phyloP scores from a whole-genome alignment of 2,888 invertebrate genomes.

The Chymomyza fuscimana region DNA sequence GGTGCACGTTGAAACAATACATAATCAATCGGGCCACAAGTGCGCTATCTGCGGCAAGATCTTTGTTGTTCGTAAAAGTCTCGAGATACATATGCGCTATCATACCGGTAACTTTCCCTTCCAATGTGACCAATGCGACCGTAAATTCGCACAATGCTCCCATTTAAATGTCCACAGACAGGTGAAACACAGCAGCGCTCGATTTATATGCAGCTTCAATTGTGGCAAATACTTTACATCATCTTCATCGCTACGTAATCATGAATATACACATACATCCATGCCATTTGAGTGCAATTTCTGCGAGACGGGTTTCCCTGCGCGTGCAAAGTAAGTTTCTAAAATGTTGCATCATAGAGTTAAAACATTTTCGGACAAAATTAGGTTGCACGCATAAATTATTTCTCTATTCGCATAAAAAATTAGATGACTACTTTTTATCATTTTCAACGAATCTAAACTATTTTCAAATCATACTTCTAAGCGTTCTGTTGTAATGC shows the following conservation, averaged over 20 bases:
- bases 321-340: constrained; percentile 61
- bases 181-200: constrained; percentile 60
- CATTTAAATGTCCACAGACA: constrained; percentile 64
- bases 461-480: too few relatives aligned
- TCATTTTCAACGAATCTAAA: too few relatives aligned
- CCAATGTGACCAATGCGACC: constrained; percentile 59
- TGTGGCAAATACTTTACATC: constrained; percentile 67
- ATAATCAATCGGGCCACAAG: constrained; percentile 39
- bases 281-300: constrained; percentile 69
- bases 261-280: constrained; percentile 60
- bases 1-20: constrained; percentile 58
- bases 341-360: background rate
- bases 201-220: constrained; percentile 59
- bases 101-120: constrained; percentile 66
- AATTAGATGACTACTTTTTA: too few relatives aligned
- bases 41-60: constrained; percentile 64
- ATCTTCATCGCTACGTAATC: constrained; percentile 63
- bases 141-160: constrained; percentile 65
- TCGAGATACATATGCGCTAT: constrained; percentile 69
- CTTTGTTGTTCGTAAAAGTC: constrained; percentile 59
- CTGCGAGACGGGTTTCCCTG: constrained; percentile 62
- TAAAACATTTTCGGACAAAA: too few relatives aligned
- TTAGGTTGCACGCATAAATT: too few relatives aligned
- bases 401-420: too few relatives aligned
- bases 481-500: too few relatives aligned